Base-by-base conservation (phyloP, 2,888 invertebrate genomes). In the Argynnis bischoffii region DNA sequence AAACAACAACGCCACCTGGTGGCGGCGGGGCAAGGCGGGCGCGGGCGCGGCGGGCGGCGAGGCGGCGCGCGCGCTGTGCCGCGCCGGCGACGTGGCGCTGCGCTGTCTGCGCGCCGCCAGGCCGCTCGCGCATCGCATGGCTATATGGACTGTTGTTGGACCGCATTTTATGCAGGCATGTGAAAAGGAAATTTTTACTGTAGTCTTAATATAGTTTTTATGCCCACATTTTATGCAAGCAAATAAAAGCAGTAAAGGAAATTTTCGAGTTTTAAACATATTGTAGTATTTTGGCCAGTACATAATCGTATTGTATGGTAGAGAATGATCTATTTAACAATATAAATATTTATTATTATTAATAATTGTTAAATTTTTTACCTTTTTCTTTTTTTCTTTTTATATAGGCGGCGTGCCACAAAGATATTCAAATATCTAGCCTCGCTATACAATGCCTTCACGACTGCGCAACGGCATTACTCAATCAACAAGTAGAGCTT, bases 361-460 rank as follows among this genome's bases (percentile, higher is more conserved):
- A n/a, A 57, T 18, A 16, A 21, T 18, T 21, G 41, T 18, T 16
- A 8, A 21, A 18, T 13, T 67, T 46, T n/a, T 2, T 14, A 14
- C 26, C 48, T 13, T 6, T n/a, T 16, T 26, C 26, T 26, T 55
- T 13, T 6, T n/a, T 16, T 26, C 26, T 26, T 55, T 16, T 67
- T 51, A 72, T 72, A 2, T 81, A 96, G 96, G 98, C 98, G 26
- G 97, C 98, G 2, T 98, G 98, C 76, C 98, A 98, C 86, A 96
- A 96, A 77, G 98, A 98, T 81, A 94, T 96, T 35, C 94, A 95
- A 66, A 96, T 98, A 67, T 97, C 98, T 0, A 98, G 98, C 83
- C 95, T 97, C 78, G 98, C 98, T 0, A 97, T 99, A 46, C 95
- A 96, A 75, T 97, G 97, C 78, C 96, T 99, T 71, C 98, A 98